Percentiles rank a stretch among this genome's conserved stretches.
Conservation (phyloP, 2,888 invertebrate genomes). For the Leptodirus hochenwartii region DNA sequence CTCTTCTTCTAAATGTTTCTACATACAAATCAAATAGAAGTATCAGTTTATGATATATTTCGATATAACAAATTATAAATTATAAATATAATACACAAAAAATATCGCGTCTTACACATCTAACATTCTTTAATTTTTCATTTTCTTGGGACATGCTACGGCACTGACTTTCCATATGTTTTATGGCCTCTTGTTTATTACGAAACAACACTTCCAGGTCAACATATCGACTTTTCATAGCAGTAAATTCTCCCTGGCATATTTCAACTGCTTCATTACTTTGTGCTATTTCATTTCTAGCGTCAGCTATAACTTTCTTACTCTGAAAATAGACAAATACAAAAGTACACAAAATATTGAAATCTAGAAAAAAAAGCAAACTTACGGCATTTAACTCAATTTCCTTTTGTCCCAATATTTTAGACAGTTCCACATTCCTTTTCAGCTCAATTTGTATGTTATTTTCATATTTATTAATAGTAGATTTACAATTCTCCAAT, state of each 20-base stretch:
- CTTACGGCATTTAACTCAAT: slow-evolving; percentile 39
- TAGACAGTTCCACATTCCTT: slow-evolving; percentile 35
- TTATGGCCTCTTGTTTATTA: slow-evolving; percentile 15
- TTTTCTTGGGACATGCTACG: slow-evolving; percentile 19
- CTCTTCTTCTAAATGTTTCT: slow-evolving; percentile 29
- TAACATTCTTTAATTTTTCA: slow-evolving; percentile 15
- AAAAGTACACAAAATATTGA: slow-evolving; percentile 8
- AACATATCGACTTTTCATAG: slow-evolving; percentile 19
- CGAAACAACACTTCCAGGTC: slow-evolving; percentile 17
- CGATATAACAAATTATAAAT: slow-evolving; percentile 7
- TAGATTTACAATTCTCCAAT: slow-evolving; percentile 21
- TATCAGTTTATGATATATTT: no score
- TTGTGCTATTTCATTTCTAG: slow-evolving; percentile 21
- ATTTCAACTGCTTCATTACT: slow-evolving; percentile 34
- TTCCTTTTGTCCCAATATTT: slow-evolving; percentile 40
- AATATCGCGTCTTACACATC: slow-evolving; percentile 18
- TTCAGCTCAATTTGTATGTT: slow-evolving; percentile 32
- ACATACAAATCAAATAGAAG: no score
- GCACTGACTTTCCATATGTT: slow-evolving; percentile 21
- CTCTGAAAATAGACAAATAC: slow-evolving; percentile 17
- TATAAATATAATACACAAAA: slow-evolving; percentile 6
- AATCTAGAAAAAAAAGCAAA: slow-evolving; percentile 9
- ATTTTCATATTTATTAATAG: slow-evolving; percentile 27
- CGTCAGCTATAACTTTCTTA: slow-evolving; percentile 19
- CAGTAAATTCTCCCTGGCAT: slow-evolving; percentile 24